phyloP scores from a whole-genome alignment of 1,140 invertebrate genomes.

The Dinoponera quadriceps region DNA sequence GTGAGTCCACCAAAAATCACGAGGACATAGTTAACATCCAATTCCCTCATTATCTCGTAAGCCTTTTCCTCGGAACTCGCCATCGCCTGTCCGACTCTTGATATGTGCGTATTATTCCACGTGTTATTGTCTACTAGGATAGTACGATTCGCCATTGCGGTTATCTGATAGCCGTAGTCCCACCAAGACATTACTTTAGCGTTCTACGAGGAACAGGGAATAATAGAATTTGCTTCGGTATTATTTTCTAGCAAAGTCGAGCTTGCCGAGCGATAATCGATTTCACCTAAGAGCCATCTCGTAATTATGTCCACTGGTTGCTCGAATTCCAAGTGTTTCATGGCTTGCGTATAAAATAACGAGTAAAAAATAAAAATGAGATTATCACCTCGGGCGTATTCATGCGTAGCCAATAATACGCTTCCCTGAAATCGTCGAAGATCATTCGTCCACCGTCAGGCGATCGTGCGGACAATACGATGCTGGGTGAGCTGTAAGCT shows the following conservation, averaged over 20 bases:
- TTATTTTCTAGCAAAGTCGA: neutral
- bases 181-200: slow-evolving; percentile 99
- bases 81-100: slow-evolving; percentile 98
- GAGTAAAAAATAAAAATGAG: slow-evolving; percentile 9
- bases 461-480: slow-evolving; percentile 97
- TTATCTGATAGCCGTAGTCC: slow-evolving; percentile 99
- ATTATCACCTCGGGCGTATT: slow-evolving; percentile 94
- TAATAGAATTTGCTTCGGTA: slow-evolving; percentile 56
- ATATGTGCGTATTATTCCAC: slow-evolving; percentile 99
- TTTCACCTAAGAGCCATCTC: neutral
- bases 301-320: neutral
- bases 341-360: neutral
- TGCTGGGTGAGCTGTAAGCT: slow-evolving; percentile 98
- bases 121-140: slow-evolving; percentile 99
- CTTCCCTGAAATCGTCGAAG: slow-evolving; percentile 99
- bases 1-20: slow-evolving; percentile 99
- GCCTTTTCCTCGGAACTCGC: slow-evolving; percentile 98
- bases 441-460: slow-evolving; percentile 98
- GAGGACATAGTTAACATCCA: slow-evolving; percentile 99
- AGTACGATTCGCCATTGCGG: slow-evolving; percentile 99
- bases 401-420: slow-evolving; percentile 99
- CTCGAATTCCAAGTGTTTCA: neutral
- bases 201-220: slow-evolving; percentile 87
- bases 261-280: neutral
- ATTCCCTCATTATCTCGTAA: slow-evolving; percentile 98